Evolutionary conservation across 2,888 invertebrate genomes (phyloP).

Genomic region (Shargacucullia verbasci): DNA sequence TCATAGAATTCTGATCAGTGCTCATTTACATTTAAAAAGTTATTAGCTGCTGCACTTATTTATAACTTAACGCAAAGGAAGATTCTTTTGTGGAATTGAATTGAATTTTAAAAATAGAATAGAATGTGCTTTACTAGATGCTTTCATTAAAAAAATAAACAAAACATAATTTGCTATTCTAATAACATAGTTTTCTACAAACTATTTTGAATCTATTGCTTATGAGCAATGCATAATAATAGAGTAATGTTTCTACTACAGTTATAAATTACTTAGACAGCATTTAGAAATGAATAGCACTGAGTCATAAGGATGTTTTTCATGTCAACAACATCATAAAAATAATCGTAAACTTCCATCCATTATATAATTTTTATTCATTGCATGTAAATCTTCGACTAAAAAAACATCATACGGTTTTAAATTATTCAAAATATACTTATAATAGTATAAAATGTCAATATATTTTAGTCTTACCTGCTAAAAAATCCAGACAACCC

Average conservation of each 20-base stretch:
- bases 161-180: neutral
- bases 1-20: constrained; percentile 25
- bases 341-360: too few species aligned
- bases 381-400: too few species aligned
- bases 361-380: too few species aligned
- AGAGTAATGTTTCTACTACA: neutral
- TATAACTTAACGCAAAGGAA: too few species aligned
- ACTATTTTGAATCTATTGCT: neutral
- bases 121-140: too few species aligned
- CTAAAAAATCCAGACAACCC: constrained; percentile 90
- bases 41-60: too few species aligned
- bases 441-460: too few species aligned
- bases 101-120: too few species aligned
- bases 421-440: too few species aligned
- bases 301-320: constrained; percentile 20
- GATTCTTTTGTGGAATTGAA: too few species aligned
- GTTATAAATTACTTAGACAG: neutral
- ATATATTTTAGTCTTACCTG: constrained; percentile 79
- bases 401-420: too few species aligned
- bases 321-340: constrained; percentile 3
- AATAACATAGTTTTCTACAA: neutral
- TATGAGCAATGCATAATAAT: accelerated
- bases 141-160: too few species aligned
- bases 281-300: constrained; percentile 1
- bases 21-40: constrained; percentile 21